phyloP scores from a whole-genome alignment of 2,113 vertebrate species.

The Egretta garzetta region DNA sequence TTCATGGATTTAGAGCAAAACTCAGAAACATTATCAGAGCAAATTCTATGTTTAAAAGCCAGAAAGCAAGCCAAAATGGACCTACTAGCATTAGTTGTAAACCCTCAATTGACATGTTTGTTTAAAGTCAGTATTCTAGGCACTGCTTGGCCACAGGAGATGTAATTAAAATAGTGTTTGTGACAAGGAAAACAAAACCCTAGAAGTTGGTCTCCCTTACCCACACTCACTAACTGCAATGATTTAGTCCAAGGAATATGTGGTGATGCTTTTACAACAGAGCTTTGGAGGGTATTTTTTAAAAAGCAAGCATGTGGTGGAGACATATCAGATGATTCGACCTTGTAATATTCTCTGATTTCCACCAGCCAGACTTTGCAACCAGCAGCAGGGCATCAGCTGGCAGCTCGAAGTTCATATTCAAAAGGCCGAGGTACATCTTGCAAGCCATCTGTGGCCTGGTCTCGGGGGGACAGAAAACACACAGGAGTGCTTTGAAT shows the following conservation, averaged over 20 bases:
- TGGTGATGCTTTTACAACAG: not conserved
- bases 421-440: not conserved
- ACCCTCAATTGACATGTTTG: not conserved
- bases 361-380: not conserved
- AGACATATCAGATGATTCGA: not conserved
- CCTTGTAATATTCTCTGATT: not conserved
- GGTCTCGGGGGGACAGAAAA: not conserved
- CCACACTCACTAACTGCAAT: not conserved
- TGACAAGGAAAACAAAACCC: not conserved
- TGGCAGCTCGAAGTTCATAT: conserved; percentile 20
- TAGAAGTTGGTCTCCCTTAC: not conserved
- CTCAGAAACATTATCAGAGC: not conserved
- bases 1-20: not conserved
- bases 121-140: not conserved
- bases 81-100: not conserved
- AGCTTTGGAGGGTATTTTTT: not conserved
- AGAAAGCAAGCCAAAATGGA: not conserved
- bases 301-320: not conserved
- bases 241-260: not conserved
- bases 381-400: conserved; percentile 10
- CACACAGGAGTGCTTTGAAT: conserved; percentile 43
- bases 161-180: not conserved
- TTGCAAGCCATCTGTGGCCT: conserved; percentile 53
- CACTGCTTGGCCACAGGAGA: not conserved
- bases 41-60: not conserved